Conservation (phyloP, 2,888 invertebrate genomes). For the Syrphus vitripennis region DNA sequence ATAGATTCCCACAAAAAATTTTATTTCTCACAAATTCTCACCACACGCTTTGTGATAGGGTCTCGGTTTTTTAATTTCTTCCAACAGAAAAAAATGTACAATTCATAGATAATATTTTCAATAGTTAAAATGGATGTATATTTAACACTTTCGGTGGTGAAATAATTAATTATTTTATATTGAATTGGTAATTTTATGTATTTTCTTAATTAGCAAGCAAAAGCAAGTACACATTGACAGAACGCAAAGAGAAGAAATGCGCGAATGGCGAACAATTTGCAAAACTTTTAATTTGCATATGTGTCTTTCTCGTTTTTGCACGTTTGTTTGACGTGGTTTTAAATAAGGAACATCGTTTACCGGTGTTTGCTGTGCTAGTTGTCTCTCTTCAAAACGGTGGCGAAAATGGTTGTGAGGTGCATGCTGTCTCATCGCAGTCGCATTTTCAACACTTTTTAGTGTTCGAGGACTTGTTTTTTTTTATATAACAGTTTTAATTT, state of each 20-base stretch:
- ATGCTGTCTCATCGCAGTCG: neutral
- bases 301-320: constrained; percentile 29
- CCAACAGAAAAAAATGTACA: neutral
- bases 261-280: constrained; percentile 66
- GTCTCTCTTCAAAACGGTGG: neutral
- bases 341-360: constrained; percentile 12
- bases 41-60: constrained; percentile 58
- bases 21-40: constrained; percentile 52
- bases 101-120: neutral
- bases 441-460: neutral
- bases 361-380: constrained; percentile 5
- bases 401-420: too few species aligned
- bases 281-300: constrained; percentile 12
- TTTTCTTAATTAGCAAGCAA: constrained; percentile 23
- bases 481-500: neutral
- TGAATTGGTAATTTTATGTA: neutral
- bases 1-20: constrained; percentile 1
- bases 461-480: neutral
- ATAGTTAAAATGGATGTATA: neutral
- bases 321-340: neutral
- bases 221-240: constrained; percentile 49
- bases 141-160: neutral
- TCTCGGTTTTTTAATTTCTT: constrained; percentile 18
- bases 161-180: neutral
- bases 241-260: constrained; percentile 47